Percentiles rank a stretch among this genome's conserved stretches.
phyloP scores from a whole-genome alignment of 2,888 invertebrate species.

The Camptogramma bilineatum region DNA sequence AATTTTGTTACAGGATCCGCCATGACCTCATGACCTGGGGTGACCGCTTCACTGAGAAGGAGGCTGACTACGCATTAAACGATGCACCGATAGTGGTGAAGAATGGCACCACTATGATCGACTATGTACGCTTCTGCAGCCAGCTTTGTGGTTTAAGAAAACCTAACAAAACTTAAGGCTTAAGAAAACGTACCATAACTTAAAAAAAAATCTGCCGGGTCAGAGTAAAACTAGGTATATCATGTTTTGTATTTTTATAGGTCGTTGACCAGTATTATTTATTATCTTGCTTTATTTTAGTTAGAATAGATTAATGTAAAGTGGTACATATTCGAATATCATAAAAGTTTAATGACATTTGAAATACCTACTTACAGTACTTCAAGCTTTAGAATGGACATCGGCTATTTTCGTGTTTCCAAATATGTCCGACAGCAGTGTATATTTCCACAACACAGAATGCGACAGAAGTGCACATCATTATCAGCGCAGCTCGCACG shows the following conservation, averaged over 20 bases:
- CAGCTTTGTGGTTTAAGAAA: slow-evolving; percentile 86
- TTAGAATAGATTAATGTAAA: not conserved
- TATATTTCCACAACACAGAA: no score
- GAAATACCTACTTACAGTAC: no score
- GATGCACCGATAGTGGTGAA: slow-evolving; percentile 86
- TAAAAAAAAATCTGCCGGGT: no score
- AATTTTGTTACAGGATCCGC: slow-evolving; percentile 79
- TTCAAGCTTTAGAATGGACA: no score
- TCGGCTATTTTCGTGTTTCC: no score
- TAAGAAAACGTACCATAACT: no score
- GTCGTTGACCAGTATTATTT: not conserved
- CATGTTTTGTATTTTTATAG: slow-evolving; percentile 6
- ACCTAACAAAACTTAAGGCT: slow-evolving; percentile 55
- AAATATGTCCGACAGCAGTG: no score
- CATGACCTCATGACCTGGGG: slow-evolving; percentile 88
- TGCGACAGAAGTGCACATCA: no score
- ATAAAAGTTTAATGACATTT: no score
- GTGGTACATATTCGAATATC: no score
- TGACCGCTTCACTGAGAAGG: slow-evolving; percentile 86
- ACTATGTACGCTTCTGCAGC: slow-evolving; percentile 87
- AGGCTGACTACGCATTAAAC: slow-evolving; percentile 87
- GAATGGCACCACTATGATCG: slow-evolving; percentile 85
- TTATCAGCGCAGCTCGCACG: no score
- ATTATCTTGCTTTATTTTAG: not conserved
- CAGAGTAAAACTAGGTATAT: no score